Conservation (phyloP, 2,113 vertebrate species). For the Festucalex cinctus region DNA sequence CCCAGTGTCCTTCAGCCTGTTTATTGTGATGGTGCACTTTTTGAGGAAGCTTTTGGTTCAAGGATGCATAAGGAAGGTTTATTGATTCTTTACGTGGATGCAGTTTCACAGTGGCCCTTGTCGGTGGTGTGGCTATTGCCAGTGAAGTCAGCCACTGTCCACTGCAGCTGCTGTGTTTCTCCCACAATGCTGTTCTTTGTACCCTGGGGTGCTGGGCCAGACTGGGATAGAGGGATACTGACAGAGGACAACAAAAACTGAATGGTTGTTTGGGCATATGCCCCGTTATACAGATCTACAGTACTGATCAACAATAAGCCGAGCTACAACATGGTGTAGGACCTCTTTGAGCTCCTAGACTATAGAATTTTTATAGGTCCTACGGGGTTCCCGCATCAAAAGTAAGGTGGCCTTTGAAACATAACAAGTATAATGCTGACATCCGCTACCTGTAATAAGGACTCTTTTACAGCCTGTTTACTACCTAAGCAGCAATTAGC, state of each 20-base stretch:
- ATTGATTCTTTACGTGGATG: constrained; percentile 58
- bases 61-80: constrained; percentile 54
- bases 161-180: constrained; percentile 69
- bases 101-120: constrained; percentile 62
- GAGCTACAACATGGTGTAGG: neutral
- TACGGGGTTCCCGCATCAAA: constrained; percentile 24
- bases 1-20: neutral
- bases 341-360: constrained; percentile 5
- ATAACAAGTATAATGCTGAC: constrained; percentile 42
- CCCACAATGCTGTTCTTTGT: constrained; percentile 71
- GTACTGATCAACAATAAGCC: constrained; percentile 18
- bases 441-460: constrained; percentile 34
- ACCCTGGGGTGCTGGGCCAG: constrained; percentile 34
- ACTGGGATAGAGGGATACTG: constrained; percentile 43
- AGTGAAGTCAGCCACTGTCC: constrained; percentile 67
- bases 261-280: constrained; percentile 33
- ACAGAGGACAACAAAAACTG: constrained; percentile 44
- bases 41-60: constrained; percentile 34
- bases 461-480: constrained; percentile 34
- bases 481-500: constrained; percentile 40
- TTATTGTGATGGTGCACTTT: constrained; percentile 19
- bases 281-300: constrained; percentile 30
- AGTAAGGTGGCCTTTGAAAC: constrained; percentile 21
- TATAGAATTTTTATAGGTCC: constrained; percentile 17
- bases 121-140: constrained; percentile 50